Evolutionary conservation across 2,888 invertebrate genomes (phyloP), one percentile per base, ranked within the genome.

Genomic region (Caenorhabditis macrosperma): DNA sequence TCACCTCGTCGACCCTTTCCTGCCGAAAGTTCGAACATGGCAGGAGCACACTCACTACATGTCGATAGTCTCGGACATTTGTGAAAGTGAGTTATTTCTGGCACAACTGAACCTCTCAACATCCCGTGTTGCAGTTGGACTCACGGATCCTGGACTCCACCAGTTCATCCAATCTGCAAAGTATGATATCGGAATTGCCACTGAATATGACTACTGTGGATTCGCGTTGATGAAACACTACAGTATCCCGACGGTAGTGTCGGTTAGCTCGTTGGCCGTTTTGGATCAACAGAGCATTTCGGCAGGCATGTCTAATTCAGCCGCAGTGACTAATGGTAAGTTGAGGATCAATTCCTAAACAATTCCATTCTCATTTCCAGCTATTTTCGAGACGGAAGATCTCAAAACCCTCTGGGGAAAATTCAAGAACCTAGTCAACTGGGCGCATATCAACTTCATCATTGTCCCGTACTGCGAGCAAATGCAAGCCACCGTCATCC

Each of bases 121-220:
- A n/a, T n/a, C n/a, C n/a, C n/a, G n/a, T n/a, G n/a, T 79, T 80
- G 7, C 60, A 81, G 81, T 81, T 20, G 81, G 76, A 0, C 46
- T 81, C n/a, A 44, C 61, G 0, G 64, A 77, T 15, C 57, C 63
- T 1, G 59, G 38, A 1, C 72, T 78, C 26, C 61, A 71, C n/a
- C 0, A 35, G 12, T 81, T 78, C 52, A 22, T 81, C 6, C n/a
- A 20, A 6, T 9, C 26, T 22, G 28, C 52, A 26, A 80, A 72
- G 17, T 84, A 84, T 30, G 83, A 82, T 44, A 38, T 84, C 3
- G 83, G 71, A 46, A 35, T 84, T 1, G 61, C 67, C 0, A 61
- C 78, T 7, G 82, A 72, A 10, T 84, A 82, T 41, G 83, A 84
- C 7, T 80, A 68, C 38, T 84, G 83, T 54, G 74, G 72, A 3